These are phyloP conservation scores for Lasiommata megera DNA, from an alignment of 2,888 invertebrate species.

Conservation along the genomic window DNA sequence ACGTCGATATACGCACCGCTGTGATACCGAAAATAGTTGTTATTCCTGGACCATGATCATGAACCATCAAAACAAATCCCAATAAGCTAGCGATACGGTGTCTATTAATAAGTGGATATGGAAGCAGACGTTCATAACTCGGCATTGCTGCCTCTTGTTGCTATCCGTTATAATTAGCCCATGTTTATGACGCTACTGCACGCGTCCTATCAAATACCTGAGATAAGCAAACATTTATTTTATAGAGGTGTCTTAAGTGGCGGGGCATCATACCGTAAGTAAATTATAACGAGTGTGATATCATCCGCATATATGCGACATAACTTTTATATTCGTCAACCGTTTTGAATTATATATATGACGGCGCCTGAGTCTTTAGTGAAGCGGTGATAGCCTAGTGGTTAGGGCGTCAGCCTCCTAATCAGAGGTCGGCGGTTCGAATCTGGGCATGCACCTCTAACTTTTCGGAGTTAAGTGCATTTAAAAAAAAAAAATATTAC, in stretches of 20 bases:
- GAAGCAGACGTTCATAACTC: neutral
- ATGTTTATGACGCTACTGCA: neutral
- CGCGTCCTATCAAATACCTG: neutral
- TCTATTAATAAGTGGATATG: constrained; percentile 4
- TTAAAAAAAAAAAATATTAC: too few relatives aligned
- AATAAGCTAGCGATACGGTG: neutral
- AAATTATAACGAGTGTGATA: neutral
- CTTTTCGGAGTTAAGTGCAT: too few relatives aligned
- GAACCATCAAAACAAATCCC: neutral
- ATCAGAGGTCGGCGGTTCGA: too few relatives aligned
- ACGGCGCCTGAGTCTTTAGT: too few relatives aligned
- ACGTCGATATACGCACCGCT: too few relatives aligned
- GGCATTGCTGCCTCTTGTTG: neutral
- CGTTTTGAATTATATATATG: too few relatives aligned
- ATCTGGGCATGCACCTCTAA: too few relatives aligned
- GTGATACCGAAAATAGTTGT: too few relatives aligned
- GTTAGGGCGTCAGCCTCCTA: too few relatives aligned
- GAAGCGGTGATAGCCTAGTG: too few relatives aligned
- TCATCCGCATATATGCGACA: too few relatives aligned
- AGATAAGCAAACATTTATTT: neutral
- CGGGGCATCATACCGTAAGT: neutral
- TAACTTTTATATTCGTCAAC: too few relatives aligned
- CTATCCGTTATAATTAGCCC: neutral
- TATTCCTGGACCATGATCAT: constrained; percentile 6
- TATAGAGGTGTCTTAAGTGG: neutral